Evolutionary conservation across 2,797 vertebrate species (phyloP), one percentile per base, ranked within the genome.

Genomic region (Echiichthys vipera): DNA sequence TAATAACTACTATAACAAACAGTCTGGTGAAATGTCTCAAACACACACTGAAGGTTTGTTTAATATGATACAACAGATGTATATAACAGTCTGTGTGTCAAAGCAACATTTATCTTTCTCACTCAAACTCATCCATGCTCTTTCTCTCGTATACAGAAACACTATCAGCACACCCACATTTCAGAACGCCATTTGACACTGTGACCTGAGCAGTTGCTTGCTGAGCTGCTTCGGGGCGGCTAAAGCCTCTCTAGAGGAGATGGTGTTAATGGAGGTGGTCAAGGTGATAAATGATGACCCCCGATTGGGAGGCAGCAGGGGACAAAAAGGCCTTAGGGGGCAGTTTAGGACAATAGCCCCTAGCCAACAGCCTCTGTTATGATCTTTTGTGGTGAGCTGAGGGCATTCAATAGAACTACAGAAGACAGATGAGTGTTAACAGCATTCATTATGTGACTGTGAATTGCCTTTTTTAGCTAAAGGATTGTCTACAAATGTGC

Each of bases 281-380:
- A 83, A 86, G 81, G 78, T 86, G 89, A 90, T 88, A 69, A 85
- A 91, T 84, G 80, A 88, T 58, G 83, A 87, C 81, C 73, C 70
- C 50, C 7, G 63, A 66, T 59, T 67, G 71, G 10, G 70, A 84
- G 67, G 68, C 77, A 65, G 83, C 62, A 40, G 78, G 78, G 80
- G 73, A 77, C 62, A 69, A 79, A 78, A 74, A 59, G 59, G 76
- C 70, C 78, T 29, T 3, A 40, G 72, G 88, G 74, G 75, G 69
- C 63, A 71, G 75, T 77, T 84, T 42, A 66, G 58, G 74, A 77
- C 79, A 84, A 83, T 39, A 64, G 76, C 70, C 76, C 64, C 59
- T 39, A 58, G 63, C 77, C 53, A 40, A 37, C 18, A 50, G 58
- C 22, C 49, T 17, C 65, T 78, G 67, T 83, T 83, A 71, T 68